Evolutionary conservation across 2,888 invertebrate genomes (phyloP).

Genomic region (Serrognathus titanus): DNA sequence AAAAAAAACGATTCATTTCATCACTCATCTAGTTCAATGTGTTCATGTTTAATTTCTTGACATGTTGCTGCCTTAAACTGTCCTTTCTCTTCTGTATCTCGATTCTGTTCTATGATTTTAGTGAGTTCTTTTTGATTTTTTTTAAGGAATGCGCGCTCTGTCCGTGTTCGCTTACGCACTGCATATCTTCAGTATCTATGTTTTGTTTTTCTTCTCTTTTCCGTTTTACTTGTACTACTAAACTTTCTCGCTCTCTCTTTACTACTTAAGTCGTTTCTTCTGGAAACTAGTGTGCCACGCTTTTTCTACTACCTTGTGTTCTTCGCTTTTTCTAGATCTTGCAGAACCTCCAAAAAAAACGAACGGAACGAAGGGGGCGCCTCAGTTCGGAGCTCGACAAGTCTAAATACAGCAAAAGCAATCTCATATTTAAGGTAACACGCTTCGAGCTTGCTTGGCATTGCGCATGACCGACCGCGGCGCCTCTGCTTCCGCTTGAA

Average conservation of each 20-base stretch:
- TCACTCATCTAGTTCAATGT: constrained; percentile 5
- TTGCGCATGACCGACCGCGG: constrained; percentile 47
- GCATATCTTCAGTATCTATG: constrained; percentile 15
- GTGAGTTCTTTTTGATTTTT: not conserved
- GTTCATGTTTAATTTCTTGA: constrained; percentile 3
- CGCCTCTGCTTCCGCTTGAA: constrained; percentile 47
- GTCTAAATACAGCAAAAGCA: constrained; percentile 91
- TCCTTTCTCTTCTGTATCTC: constrained; percentile 4
- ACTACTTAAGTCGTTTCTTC: constrained; percentile 46
- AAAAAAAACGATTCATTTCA: constrained; percentile 9
- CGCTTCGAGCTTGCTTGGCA: constrained; percentile 50
- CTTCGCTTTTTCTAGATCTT: constrained; percentile 95
- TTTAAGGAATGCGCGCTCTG: constrained; percentile 13
- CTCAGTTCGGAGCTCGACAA: constrained; percentile 93
- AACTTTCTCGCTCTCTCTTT: constrained; percentile 26
- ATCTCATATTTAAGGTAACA: constrained; percentile 98
- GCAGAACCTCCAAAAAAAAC: constrained; percentile 99
- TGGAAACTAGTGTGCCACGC: constrained; percentile 46
- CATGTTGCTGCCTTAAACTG: constrained; percentile 1
- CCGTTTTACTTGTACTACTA: constrained; percentile 8
- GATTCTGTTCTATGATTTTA: constrained; percentile 1
- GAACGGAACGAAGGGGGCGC: constrained; percentile 95
- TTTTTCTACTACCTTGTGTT: constrained; percentile 79
- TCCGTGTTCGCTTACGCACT: constrained; percentile 34
- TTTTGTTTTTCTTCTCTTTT: constrained; percentile 9